These are phyloP conservation scores for Excalfactoria chinensis DNA, from an alignment of 2,113 vertebrate species.

Conservation along the genomic window DNA sequence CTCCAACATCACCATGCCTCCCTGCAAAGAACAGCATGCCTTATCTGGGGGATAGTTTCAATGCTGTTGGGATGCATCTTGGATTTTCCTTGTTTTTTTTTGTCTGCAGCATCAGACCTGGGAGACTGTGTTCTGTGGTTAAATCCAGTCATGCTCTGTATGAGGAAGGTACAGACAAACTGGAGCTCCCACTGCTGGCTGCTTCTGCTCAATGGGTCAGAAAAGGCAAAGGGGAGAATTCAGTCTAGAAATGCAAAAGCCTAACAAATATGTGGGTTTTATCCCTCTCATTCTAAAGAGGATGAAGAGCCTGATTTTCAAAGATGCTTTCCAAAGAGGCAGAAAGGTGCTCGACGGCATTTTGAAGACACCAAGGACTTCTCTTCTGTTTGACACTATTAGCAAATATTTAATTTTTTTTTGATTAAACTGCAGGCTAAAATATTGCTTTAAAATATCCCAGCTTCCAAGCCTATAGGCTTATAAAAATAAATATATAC, in stretches of 20 bases:
- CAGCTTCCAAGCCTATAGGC: not conserved
- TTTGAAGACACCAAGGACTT: not conserved
- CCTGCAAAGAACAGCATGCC: not conserved
- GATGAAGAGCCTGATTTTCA: not conserved
- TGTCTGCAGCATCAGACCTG: not conserved
- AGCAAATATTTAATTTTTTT: not conserved
- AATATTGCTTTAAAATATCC: not conserved
- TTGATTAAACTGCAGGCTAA: not conserved
- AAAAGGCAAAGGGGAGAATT: not conserved
- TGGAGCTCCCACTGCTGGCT: not conserved
- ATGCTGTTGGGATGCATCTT: not conserved
- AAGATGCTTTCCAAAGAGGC: not conserved
- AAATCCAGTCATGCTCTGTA: fast-evolving
- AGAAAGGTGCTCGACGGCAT: not conserved
- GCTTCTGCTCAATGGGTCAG: not conserved
- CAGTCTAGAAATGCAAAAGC: not conserved
- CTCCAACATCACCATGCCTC: not conserved
- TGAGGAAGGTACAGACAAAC: not conserved
- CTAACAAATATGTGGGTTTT: fast-evolving
- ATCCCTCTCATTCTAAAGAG: not conserved
- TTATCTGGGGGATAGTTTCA: not conserved
- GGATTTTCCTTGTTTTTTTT: not conserved
- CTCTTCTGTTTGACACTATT: not conserved
- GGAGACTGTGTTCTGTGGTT: not conserved
- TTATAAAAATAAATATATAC: not conserved